Base-by-base conservation (phyloP, 2,113 vertebrate species). In the Aegotheles bennettii region DNA sequence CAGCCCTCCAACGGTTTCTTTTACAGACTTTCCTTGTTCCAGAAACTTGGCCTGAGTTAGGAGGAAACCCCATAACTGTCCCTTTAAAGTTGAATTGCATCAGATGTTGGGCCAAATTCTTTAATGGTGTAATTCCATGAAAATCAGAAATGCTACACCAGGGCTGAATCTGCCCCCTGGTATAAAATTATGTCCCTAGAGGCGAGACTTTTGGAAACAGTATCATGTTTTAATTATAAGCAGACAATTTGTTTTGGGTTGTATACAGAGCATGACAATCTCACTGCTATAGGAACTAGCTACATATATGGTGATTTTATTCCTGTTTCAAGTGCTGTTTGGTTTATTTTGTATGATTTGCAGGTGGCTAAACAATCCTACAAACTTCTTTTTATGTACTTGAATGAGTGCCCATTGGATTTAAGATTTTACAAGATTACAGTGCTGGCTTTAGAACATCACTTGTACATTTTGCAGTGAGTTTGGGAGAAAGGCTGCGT, bases 241-340 rank as follows among this genome's bases (percentile, higher is more conserved):
- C 97, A 98, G 97, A 97, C 94, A 97, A 89, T 97, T 98, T 97
- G 96, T 96, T 98, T 98, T 98, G 98, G 96, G 96, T 88, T 95
- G 74, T 91, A 74, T 85, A 92, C 96, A 96, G 95, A 96, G 89
- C 94, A 87, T 88, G 90, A 93, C 96, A 93, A 95, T 89, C 64
- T 91, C 93, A 95, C 88, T 90, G 91, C 94, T 89, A 57, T 87
- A 96, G 81, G 81, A 92, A 94, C 75, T 89, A 94, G 80, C 60
- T 87, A 94, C 67, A 78, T 94, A 93, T 85, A 97, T 95, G 88
- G 91, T 33, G 86, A 95, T 87, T 95, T 96, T 89, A 87, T 38
- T 67, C 85, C 65, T 33, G 3, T 78, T 73, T 95, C 84, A 84
- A 6, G 16, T 25, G 13, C 56, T 89, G 33, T 64, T 84, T 31